Conservation (phyloP, 2,113 vertebrate genomes). For the Typhlomys cinereus region DNA sequence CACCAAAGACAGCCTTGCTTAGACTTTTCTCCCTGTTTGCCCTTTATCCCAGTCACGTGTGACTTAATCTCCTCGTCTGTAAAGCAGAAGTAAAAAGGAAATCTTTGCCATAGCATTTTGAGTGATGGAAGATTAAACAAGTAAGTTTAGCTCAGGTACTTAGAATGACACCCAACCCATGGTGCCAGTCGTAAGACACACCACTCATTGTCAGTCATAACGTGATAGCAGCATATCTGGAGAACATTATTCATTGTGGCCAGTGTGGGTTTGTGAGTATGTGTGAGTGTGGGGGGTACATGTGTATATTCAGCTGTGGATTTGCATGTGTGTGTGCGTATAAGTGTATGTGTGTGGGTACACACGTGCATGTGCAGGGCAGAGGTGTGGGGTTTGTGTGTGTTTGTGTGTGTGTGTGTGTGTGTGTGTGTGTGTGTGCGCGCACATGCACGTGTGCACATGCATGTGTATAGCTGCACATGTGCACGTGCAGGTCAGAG, state of each 20-base stretch:
- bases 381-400: too few relatives aligned
- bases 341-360: too few relatives aligned
- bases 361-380: too few relatives aligned
- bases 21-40: not conserved
- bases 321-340: too few relatives aligned
- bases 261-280: too few relatives aligned
- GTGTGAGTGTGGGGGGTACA: too few relatives aligned
- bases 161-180: not conserved
- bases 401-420: too few relatives aligned
- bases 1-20: not conserved
- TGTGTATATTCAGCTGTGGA: too few relatives aligned
- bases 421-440: too few relatives aligned
- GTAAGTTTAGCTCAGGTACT: not conserved
- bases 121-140: not conserved
- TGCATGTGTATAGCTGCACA: too few relatives aligned
- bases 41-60: not conserved
- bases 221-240: not conserved
- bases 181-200: not conserved
- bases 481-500: too few relatives aligned
- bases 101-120: not conserved
- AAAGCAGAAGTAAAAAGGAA: not conserved
- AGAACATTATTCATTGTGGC: not conserved
- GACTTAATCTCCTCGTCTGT: not conserved
- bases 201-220: not conserved
- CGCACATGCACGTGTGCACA: too few relatives aligned